phyloP scores from a whole-genome alignment of 2,113 vertebrate genomes.

The Chascanopsetta lugubris region DNA sequence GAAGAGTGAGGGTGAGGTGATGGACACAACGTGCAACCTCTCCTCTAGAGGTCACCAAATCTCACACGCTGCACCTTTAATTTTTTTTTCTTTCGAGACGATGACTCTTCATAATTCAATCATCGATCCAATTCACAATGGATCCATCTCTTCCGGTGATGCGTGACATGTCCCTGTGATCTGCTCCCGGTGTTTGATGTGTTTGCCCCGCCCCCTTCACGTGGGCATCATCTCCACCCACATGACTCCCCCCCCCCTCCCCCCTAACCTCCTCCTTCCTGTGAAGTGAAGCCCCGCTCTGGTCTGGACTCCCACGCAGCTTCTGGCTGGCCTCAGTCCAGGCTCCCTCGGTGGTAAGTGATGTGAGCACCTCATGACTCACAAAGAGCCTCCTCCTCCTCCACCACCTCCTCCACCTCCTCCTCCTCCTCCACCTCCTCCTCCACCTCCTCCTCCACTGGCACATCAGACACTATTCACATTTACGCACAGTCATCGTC shows the following conservation, averaged over 20 bases:
- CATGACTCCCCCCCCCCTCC: constrained; percentile 1
- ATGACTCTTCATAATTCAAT: too few species aligned
- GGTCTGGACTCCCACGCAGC: constrained; percentile 61
- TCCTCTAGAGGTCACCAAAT: too few species aligned
- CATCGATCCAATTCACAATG: too few species aligned
- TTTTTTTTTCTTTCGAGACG: too few species aligned
- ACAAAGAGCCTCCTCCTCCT: constrained; percentile 41
- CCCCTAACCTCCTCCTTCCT: constrained; percentile 19
- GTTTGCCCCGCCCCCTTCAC: neutral
- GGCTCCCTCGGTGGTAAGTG: constrained; percentile 38
- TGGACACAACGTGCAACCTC: too few species aligned
- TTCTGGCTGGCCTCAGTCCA: constrained; percentile 6
- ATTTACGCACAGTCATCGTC: constrained; percentile 15
- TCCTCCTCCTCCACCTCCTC: too few species aligned
- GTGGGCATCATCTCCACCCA: constrained; percentile 25
- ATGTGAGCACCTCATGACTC: constrained; percentile 62
- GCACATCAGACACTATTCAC: neutral
- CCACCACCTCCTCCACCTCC: constrained; percentile 41
- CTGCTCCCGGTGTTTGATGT: neutral
- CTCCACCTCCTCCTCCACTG: neutral
- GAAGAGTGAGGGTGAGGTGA: too few species aligned
- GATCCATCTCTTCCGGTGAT: neutral
- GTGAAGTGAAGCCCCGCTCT: constrained; percentile 13
- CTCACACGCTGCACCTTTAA: too few species aligned
- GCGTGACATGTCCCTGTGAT: neutral